Evolutionary conservation across 2,888 invertebrate species (phyloP), one percentile per base, ranked within the genome.

Genomic region (Agonopterix alstromeriana): DNA sequence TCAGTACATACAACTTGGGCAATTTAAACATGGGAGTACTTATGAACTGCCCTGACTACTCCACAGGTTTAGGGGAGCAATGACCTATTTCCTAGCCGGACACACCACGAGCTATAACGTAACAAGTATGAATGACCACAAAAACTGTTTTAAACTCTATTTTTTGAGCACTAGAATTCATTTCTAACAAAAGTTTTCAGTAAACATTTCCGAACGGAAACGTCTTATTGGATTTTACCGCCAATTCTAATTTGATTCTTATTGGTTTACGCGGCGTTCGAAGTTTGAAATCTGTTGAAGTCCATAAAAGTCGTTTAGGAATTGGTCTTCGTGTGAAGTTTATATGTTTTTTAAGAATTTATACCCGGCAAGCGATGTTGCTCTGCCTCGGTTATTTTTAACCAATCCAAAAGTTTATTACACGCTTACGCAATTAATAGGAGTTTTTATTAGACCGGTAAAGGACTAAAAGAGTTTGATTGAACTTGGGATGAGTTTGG

Each of bases 1-100:
- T 83, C 81, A 78, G 81, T 82, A 84, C 84, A 82, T 82, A 79
- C 27, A 68, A 75, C 67, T 77, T 79, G 79, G 83, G 82, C 82
- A 88, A 87, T 88, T 88, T 86, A 85, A 86, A 85, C 86, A 83
- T 77, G 77, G 75, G 71, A 76, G 82, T 85, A 84, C 84, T 81
- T 78, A 75, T 73, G 76, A 82, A 84, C 83, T 76, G 86, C 82
- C 84, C 85, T 67, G 85, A 84, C 85, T 81, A 67, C 83, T 84
- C 70, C n/a, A 63, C 84, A 82, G 81, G 82, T 88, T 88, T 88
- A 85, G 87, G 87, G 87, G 87, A 87, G 82, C 87, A 88, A 82
- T 82, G 87, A 88, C 87, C 87, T 85, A 88, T 86, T 87, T 88
- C 87, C 87, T 88, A 86, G 86, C 68, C 73, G 68, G 64, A 60